These are phyloP conservation scores for Lordiphosa andalusiaca DNA, from an alignment of 2,888 invertebrate genomes.

Conservation along the genomic window DNA sequence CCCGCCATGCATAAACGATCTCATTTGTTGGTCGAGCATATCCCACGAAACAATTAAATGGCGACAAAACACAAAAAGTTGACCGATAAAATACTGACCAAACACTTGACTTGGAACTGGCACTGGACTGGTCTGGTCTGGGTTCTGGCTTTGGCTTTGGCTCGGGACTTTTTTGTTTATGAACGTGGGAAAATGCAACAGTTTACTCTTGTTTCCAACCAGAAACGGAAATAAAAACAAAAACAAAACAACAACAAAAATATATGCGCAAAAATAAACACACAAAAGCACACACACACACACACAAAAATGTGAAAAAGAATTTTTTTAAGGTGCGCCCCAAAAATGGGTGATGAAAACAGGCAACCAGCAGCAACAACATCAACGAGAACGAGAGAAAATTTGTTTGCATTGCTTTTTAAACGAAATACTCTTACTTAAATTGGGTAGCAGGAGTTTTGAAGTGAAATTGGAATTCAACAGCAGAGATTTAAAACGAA, in stretches of 20 bases:
- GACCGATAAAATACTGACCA: constrained; percentile 54
- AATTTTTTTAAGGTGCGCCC: constrained; percentile 32
- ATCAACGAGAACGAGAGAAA: constrained; percentile 50
- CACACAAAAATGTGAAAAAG: constrained; percentile 24
- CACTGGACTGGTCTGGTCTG: constrained; percentile 10
- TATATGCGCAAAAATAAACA: constrained; percentile 48
- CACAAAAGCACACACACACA: too few relatives aligned
- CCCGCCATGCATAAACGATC: constrained; percentile 6
- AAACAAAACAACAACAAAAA: constrained; percentile 21
- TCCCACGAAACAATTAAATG: constrained; percentile 63
- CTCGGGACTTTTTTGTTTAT: constrained; percentile 31
- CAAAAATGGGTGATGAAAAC: constrained; percentile 38
- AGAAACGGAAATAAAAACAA: constrained; percentile 61
- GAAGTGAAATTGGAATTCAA: too few relatives aligned
- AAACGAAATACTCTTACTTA: neutral
- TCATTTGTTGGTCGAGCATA: constrained; percentile 44
- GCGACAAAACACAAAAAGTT: constrained; percentile 34
- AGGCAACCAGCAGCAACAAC: constrained; percentile 8
- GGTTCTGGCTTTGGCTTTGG: neutral
- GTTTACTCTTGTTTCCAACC: constrained; percentile 48
- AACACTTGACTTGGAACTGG: constrained; percentile 53
- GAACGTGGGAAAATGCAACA: constrained; percentile 68
- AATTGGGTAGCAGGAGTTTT: neutral
- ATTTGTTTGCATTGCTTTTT: constrained; percentile 49
- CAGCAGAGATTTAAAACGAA: too few relatives aligned